These are phyloP conservation scores for Philereme transversata DNA, from an alignment of 2,888 invertebrate genomes.

Conservation along the genomic window DNA sequence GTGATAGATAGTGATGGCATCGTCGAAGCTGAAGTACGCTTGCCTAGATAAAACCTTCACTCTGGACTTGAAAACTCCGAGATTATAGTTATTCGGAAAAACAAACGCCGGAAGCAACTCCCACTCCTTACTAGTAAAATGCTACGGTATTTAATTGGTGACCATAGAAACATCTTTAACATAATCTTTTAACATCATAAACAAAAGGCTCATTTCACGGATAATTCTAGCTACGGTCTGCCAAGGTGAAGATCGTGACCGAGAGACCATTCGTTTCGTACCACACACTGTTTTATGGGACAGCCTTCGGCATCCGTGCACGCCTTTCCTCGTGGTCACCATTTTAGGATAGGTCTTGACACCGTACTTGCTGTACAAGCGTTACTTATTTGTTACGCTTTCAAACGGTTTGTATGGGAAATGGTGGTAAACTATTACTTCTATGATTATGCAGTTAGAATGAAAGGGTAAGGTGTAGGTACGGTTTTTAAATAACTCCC, in stretches of 20 bases:
- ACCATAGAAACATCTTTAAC: too few species aligned
- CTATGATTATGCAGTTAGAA: too few species aligned
- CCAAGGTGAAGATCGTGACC: conserved; percentile 50
- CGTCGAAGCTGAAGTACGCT: too few species aligned
- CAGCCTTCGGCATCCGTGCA: conserved; percentile 56
- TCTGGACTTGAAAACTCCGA: too few species aligned
- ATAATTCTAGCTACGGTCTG: conserved; percentile 32
- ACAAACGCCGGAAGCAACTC: too few species aligned
- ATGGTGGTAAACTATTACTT: not conserved
- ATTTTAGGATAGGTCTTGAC: conserved; percentile 61
- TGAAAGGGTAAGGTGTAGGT: too few species aligned
- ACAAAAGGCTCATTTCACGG: conserved; percentile 26
- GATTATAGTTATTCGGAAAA: too few species aligned
- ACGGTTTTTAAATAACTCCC: too few species aligned
- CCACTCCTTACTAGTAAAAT: too few species aligned
- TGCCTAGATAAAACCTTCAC: too few species aligned
- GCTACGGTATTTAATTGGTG: too few species aligned
- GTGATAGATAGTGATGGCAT: too few species aligned
- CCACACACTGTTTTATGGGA: conserved; percentile 53
- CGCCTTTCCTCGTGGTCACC: conserved; percentile 59
- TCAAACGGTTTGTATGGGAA: conserved; percentile 34
- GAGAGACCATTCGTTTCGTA: conserved; percentile 44
- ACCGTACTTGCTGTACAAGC: conserved; percentile 42
- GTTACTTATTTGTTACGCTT: conserved; percentile 45
- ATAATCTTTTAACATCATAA: conserved; percentile 18